These are phyloP conservation scores for Phorcus lineatus DNA, from an alignment of 2,888 invertebrate genomes.

Conservation along the genomic window DNA sequence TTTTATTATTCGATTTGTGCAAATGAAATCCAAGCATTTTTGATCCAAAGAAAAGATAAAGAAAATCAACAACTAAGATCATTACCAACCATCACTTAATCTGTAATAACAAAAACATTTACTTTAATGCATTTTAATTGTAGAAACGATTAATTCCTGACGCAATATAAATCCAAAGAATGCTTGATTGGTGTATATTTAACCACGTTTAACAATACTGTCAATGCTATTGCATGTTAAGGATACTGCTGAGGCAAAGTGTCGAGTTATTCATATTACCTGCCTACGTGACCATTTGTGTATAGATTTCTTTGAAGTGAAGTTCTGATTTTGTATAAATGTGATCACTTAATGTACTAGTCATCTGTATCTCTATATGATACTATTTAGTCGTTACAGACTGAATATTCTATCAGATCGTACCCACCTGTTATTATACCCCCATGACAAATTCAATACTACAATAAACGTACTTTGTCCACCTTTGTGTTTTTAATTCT, in stretches of 20 bases:
- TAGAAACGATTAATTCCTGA: no score
- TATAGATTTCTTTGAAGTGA: constrained; percentile 15
- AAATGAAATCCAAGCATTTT: no score
- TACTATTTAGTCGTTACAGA: neutral
- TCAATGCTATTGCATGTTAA: neutral
- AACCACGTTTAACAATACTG: neutral
- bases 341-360: constrained; percentile 18
- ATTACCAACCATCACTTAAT: no score
- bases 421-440: constrained; percentile 3
- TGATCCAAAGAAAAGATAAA: neutral
- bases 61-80: no score
- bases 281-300: neutral
- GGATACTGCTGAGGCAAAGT: neutral
- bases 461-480: neutral
- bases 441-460: constrained; percentile 13
- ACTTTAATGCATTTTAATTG: no score
- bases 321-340: constrained; percentile 15
- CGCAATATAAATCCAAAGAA: no score
- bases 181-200: no score
- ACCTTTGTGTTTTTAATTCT: neutral
- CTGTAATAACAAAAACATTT: no score
- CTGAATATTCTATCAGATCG: constrained; percentile 10
- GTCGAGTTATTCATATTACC: neutral
- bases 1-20: no score
- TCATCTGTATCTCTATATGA: constrained; percentile 15